Conservation (phyloP, 2,113 vertebrate species). For the Myrmecobius fasciatus region DNA sequence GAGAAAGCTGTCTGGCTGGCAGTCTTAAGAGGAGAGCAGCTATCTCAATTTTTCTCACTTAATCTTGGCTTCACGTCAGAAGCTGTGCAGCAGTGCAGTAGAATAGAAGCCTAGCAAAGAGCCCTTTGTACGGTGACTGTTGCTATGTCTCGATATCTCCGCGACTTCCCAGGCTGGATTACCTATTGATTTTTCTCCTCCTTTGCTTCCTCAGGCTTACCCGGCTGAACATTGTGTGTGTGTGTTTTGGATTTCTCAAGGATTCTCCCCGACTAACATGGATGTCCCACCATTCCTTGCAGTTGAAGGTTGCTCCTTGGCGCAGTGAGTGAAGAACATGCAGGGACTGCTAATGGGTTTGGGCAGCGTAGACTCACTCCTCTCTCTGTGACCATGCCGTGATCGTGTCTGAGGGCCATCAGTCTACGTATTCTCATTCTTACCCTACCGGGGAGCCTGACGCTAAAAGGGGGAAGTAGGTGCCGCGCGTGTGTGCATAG, state of each 20-base stretch:
- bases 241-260: conserved; percentile 90
- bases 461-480: conserved; percentile 88
- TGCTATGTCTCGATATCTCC: conserved; percentile 79
- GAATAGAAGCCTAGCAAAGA: conserved; percentile 88
- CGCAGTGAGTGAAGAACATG: conserved; percentile 97
- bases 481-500: conserved; percentile 85
- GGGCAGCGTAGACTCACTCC: conserved; percentile 87
- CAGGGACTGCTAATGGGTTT: conserved; percentile 93
- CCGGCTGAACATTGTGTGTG: conserved; percentile 83
- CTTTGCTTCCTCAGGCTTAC: conserved; percentile 86
- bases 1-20: conserved; percentile 85
- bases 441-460: conserved; percentile 88
- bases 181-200: conserved; percentile 85
- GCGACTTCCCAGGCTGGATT: conserved; percentile 81
- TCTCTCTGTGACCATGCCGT: conserved; percentile 94
- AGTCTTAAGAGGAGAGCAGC: conserved; percentile 84
- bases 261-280: conserved; percentile 93
- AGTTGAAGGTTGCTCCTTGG: conserved; percentile 93
- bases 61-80: conserved; percentile 96
- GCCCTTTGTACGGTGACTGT: conserved; percentile 85
- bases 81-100: conserved; percentile 95
- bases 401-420: conserved; percentile 89
- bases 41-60: conserved; percentile 91
- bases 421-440: conserved; percentile 87
- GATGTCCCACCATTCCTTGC: conserved; percentile 94